Evolutionary conservation across 2,797 vertebrate genomes (phyloP).

Genomic region (Diplodus puntazzo): DNA sequence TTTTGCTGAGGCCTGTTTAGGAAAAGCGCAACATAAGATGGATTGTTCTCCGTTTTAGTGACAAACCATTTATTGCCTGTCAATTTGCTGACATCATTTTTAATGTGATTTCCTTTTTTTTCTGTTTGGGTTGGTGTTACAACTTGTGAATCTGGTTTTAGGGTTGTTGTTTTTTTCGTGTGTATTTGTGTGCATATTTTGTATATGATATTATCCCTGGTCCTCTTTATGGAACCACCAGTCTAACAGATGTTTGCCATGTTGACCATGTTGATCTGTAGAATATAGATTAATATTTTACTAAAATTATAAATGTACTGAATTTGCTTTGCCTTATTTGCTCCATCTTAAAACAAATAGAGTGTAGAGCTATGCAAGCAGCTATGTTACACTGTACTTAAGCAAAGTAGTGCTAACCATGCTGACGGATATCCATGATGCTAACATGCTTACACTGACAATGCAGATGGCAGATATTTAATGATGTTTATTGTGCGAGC

Average conservation of each 20-base stretch:
- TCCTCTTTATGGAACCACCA: not conserved
- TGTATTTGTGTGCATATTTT: not conserved
- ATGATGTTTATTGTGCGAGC: not conserved
- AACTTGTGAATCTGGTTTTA: not conserved
- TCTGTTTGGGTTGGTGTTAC: conserved; percentile 2
- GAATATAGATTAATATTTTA: not conserved
- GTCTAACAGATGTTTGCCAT: not conserved
- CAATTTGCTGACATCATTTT: conserved; percentile 55
- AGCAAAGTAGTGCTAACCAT: not conserved
- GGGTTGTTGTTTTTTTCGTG: not conserved
- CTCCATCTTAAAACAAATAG: not conserved
- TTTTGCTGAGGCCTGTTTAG: conserved; percentile 38
- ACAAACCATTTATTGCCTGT: conserved; percentile 55
- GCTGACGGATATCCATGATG: not conserved
- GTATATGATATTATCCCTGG: not conserved
- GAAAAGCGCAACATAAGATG: conserved; percentile 38
- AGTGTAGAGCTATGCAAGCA: not conserved
- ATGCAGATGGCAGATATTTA: not conserved
- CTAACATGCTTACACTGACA: not conserved
- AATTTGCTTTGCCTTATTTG: not conserved
- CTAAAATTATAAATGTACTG: not conserved
- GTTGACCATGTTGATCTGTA: not conserved
- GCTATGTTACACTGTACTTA: not conserved
- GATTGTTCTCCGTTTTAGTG: conserved; percentile 55
- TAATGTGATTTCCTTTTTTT: conserved; percentile 36